A percentile compares a stretch with the other conserved stretches of the same genome.
Evolutionary conservation across 2,113 vertebrate genomes (phyloP).

Genomic region (Pedetes capensis): DNA sequence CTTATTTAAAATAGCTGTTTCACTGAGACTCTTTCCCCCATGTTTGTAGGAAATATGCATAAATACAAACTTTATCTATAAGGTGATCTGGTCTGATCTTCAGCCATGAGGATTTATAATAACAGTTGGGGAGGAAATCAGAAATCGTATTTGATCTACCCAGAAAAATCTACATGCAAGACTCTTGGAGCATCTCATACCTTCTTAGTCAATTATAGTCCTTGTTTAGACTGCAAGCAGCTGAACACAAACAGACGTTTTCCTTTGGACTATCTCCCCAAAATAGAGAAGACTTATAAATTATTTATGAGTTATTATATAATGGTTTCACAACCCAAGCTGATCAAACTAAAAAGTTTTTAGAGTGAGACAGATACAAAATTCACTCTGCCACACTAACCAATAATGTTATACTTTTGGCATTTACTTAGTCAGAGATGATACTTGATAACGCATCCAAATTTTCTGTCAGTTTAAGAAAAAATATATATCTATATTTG

Average conservation of each 20-base stretch:
- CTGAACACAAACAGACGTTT: slow-evolving; percentile 14
- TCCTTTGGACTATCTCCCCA: slow-evolving; percentile 23
- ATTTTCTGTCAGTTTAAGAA: not conserved
- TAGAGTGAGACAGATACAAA: slow-evolving; percentile 26
- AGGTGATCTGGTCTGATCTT: not conserved
- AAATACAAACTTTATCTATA: not conserved
- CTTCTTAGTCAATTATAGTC: not conserved
- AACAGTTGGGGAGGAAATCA: not conserved
- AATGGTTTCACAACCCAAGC: slow-evolving; percentile 52
- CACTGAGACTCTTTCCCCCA: not conserved
- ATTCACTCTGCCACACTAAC: not conserved
- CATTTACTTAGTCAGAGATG: not conserved
- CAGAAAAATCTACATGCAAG: not conserved
- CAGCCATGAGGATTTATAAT: not conserved
- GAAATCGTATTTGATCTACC: not conserved
- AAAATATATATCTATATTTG: not conserved
- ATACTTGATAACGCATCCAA: not conserved
- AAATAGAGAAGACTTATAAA: slow-evolving; percentile 58
- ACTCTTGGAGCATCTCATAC: not conserved
- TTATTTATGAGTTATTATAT: slow-evolving; percentile 64
- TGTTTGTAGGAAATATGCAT: slow-evolving; percentile 4
- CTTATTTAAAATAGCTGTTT: not conserved
- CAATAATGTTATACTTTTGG: not conserved
- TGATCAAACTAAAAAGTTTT: slow-evolving; percentile 58
- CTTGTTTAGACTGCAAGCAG: not conserved